phyloP scores from a whole-genome alignment of 1,140 invertebrate species.

The Brachionus rotundiformis region DNA sequence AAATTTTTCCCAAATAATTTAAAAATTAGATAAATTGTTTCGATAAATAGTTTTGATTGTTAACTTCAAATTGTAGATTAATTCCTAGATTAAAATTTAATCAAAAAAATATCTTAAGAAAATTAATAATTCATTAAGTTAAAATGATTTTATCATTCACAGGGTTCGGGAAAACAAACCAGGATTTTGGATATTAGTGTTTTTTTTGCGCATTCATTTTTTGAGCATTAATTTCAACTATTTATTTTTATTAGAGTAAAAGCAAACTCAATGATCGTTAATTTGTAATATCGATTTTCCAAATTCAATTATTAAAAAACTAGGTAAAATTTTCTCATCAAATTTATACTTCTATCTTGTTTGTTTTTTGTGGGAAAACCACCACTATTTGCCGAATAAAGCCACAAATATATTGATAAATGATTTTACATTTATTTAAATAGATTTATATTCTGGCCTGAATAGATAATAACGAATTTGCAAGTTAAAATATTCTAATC shows the following conservation, averaged over 20 bases:
- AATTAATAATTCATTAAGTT: constrained; percentile 17
- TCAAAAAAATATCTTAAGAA: neutral
- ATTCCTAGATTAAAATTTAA: constrained; percentile 17
- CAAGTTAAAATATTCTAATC: neutral
- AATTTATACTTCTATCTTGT: neutral
- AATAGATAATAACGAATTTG: neutral
- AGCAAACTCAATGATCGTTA: neutral
- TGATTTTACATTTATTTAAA: neutral
- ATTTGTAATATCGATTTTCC: neutral
- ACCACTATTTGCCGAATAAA: neutral
- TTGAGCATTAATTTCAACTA: neutral
- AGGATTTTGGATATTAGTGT: neutral
- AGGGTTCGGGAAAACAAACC: neutral
- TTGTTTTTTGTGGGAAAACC: neutral
- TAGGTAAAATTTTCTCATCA: neutral
- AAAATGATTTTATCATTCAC: constrained; percentile 6
- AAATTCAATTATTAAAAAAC: constrained; percentile 7
- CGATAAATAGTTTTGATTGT: neutral
- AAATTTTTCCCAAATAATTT: neutral
- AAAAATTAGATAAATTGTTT: neutral
- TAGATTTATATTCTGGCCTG: no score
- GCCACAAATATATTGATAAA: neutral
- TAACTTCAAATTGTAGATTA: constrained; percentile 7
- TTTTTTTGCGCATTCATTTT: neutral
- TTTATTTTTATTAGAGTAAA: constrained; percentile 6